These are phyloP conservation scores for Rosalia funebris DNA, from an alignment of 2,888 invertebrate genomes.

Conservation along the genomic window DNA sequence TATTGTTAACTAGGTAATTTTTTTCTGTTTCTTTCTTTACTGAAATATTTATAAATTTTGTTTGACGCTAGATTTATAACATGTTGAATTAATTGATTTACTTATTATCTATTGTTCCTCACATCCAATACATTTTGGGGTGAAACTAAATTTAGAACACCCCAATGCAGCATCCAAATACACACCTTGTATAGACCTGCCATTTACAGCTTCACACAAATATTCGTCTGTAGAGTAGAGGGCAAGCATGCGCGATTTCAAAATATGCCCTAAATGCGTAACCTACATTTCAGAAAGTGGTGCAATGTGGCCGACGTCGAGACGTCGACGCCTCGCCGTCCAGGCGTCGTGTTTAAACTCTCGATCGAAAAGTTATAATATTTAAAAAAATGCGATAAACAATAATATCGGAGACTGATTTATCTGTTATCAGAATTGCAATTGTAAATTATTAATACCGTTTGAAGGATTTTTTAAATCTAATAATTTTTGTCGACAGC, in stretches of 20 bases:
- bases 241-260: conserved; percentile 4
- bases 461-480: not conserved
- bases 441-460: not conserved
- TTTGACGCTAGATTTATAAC: no score
- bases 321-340: conserved; percentile 33
- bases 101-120: no score
- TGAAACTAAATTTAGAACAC: no score
- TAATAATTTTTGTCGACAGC: no score
- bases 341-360: conserved; percentile 13
- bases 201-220: no score
- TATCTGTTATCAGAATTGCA: conserved; percentile 1
- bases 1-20: no score
- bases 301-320: conserved; percentile 27
- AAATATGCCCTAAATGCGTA: not conserved
- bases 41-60: no score
- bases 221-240: not conserved
- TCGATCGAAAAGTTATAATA: not conserved
- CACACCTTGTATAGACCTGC: no score
- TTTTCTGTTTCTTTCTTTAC: no score
- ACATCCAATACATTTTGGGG: no score
- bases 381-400: not conserved
- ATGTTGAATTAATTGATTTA: no score
- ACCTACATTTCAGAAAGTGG: conserved; percentile 19
- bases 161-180: no score
- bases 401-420: not conserved